Evolutionary conservation across 2,888 invertebrate genomes (phyloP).

Genomic region (Neoaliturus tenellus): DNA sequence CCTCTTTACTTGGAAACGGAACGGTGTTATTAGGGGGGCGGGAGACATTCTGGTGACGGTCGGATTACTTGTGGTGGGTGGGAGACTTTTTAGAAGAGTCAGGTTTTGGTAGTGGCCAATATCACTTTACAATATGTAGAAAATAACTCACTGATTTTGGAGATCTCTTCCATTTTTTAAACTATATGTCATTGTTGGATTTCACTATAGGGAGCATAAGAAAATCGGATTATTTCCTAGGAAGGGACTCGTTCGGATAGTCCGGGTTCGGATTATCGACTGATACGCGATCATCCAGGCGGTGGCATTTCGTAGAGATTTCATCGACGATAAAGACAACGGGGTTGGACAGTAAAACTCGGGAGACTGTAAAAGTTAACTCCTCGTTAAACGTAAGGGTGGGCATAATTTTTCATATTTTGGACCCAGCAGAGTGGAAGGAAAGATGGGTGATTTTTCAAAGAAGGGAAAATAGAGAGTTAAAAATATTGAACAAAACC

Average conservation of each 20-base stretch:
- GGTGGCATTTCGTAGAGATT: constrained; percentile 28
- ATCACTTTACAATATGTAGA: no score
- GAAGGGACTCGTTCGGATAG: not conserved
- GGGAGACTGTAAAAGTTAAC: constrained; percentile 2
- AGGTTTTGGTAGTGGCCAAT: no score
- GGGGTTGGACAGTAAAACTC: not conserved
- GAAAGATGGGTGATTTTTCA: no score
- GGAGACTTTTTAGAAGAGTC: not conserved
- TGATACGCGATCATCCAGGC: not conserved
- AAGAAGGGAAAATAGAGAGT: no score
- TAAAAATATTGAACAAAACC: no score
- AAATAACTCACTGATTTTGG: no score
- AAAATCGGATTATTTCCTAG: no score
- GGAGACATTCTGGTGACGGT: no score
- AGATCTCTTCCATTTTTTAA: no score
- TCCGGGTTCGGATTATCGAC: not conserved
- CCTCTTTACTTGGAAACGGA: not conserved
- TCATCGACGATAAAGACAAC: constrained; percentile 24
- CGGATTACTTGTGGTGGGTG: not conserved
- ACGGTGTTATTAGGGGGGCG: constrained; percentile 15
- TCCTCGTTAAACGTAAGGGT: constrained; percentile 22
- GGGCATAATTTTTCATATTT: constrained; percentile 3
- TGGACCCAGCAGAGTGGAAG: no score
- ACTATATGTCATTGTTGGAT: no score
- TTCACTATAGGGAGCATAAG: no score